These are phyloP conservation scores for Micrasema longulum DNA, from an alignment of 1,140 invertebrate species.

Conservation along the genomic window DNA sequence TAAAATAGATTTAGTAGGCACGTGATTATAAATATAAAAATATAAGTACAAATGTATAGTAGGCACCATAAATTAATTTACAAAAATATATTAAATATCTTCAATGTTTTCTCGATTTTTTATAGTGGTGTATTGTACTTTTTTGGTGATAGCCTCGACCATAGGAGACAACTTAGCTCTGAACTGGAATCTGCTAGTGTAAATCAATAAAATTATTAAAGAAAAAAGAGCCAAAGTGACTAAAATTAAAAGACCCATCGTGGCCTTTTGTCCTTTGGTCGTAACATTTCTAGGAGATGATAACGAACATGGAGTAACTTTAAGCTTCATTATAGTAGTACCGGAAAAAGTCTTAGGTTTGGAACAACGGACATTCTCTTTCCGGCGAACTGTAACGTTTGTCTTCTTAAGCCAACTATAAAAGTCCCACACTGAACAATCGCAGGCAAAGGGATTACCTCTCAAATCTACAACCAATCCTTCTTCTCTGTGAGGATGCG, in stretches of 20 bases:
- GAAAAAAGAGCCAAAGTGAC: conserved; percentile 70
- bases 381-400: conserved; percentile 72
- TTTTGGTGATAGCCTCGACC: conserved; percentile 74
- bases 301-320: conserved; percentile 55
- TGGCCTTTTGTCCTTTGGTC: conserved; percentile 61
- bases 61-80: too few species aligned
- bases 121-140: conserved; percentile 81
- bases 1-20: too few species aligned
- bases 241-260: conserved; percentile 69
- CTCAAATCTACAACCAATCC: conserved; percentile 75
- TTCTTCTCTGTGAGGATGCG: conserved; percentile 63
- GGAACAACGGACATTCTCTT: conserved; percentile 69
- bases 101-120: conserved; percentile 66
- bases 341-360: conserved; percentile 57
- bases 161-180: conserved; percentile 73
- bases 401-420: conserved; percentile 75
- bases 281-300: conserved; percentile 55
- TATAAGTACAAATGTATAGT: too few species aligned
- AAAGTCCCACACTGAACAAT: conserved; percentile 73
- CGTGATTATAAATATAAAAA: too few species aligned
- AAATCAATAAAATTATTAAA: conserved; percentile 69
- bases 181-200: conserved; percentile 72
- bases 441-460: conserved; percentile 78
- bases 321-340: conserved; percentile 57
- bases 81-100: conserved; percentile 46